Evolutionary conservation across 2,113 vertebrate species (phyloP), one percentile per base, ranked within the genome.

Genomic region (Xiphias gladius): DNA sequence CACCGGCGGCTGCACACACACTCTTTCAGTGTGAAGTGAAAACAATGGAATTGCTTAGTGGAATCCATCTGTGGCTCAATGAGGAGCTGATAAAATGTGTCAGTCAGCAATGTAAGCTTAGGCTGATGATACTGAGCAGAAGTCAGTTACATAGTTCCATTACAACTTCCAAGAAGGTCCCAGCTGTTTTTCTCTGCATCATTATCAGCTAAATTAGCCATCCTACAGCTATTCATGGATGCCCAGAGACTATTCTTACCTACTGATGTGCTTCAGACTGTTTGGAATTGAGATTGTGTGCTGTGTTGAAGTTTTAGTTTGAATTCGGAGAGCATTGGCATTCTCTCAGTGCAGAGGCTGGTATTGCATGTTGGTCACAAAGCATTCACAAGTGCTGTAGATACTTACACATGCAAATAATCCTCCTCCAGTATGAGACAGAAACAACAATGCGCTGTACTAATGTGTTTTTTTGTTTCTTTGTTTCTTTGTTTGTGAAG

Each of bases 201-300:
- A 93, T 95, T 94, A 95, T 86, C 84, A 88, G 84, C 84, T 88
- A 90, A 89, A 94, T 94, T 93, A 94, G 83, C 88, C 84, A 0
- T 90, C 73, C 66, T 28, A 3, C 74, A 11, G 84, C 80, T 78
- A 82, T 67, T 76, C 87, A 67, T 58, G 82, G 86, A 61, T 43
- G 70, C 81, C 80, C 82, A 82, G 78, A 0, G 80, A 86, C 84
- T 91, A 85, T 88, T 91, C 89, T 92, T 89, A 87, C 67, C 75
- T 41, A 4, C 62, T 63, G 76, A 59, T 52, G 73, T 66, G 71
- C 50, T 59, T 86, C 26, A 0, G 70, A 26, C 77, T 66, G 80
- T 77, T 85, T 80, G 79, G 84, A 73, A 82, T 89, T 87, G 72
- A 87, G 74, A 83, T 80, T 76, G 82, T 52, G 63, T 35, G 62